Evolutionary conservation across 2,888 invertebrate species (phyloP).

Genomic region (Holacanthella duospinosa): DNA sequence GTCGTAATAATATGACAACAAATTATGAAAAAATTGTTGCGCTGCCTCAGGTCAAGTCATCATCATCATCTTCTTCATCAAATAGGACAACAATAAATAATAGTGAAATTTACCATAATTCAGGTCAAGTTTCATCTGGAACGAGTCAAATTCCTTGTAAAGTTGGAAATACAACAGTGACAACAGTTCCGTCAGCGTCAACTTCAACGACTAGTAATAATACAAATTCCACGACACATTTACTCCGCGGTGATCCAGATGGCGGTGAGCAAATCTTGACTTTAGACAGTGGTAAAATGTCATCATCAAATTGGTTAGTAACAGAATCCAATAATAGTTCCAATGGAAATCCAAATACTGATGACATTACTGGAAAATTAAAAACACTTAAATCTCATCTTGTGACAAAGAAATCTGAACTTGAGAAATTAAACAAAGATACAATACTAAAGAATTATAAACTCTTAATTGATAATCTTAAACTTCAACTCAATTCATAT

Average conservation of each 20-base stretch:
- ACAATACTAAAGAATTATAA: conserved; percentile 29
- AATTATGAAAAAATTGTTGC: not conserved
- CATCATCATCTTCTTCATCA: not conserved
- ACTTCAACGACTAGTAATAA: not conserved
- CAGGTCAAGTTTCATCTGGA: no score
- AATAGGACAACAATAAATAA: no score
- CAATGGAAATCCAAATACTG: not conserved
- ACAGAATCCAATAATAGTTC: not conserved
- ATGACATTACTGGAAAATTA: not conserved
- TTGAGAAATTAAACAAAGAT: conserved; percentile 22
- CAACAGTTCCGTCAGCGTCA: not conserved
- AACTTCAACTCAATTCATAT: conserved; percentile 28
- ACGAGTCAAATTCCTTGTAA: no score
- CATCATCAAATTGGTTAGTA: not conserved
- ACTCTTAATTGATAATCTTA: conserved; percentile 33
- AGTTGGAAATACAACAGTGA: no score
- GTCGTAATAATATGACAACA: not conserved
- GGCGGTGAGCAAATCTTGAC: conserved; percentile 46
- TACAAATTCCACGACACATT: not conserved
- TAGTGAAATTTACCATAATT: no score
- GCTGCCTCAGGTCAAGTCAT: not conserved
- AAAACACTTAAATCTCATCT: not conserved
- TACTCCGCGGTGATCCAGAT: conserved; percentile 65
- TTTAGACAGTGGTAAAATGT: not conserved
- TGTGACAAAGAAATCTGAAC: conserved; percentile 20